These are phyloP conservation scores for Hypotaenidia philippensis DNA, from an alignment of 2,797 vertebrate species.

Conservation along the genomic window DNA sequence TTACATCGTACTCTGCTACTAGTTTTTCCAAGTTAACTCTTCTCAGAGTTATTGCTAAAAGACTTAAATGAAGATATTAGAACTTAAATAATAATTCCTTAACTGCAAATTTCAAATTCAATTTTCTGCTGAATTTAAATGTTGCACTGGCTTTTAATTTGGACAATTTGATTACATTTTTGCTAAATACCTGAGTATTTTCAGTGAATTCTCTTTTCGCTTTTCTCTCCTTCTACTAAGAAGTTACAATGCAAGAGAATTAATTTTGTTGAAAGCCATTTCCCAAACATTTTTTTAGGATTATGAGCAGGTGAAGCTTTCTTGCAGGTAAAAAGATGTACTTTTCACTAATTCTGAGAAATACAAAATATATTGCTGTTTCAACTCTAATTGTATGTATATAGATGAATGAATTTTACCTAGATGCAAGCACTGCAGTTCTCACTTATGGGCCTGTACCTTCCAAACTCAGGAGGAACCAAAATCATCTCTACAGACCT, in stretches of 20 bases:
- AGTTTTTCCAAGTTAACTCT: background rate
- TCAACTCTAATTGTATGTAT: background rate
- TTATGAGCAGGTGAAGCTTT: background rate
- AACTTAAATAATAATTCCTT: background rate
- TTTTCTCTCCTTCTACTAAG: background rate
- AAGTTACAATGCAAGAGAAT: background rate
- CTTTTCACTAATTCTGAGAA: background rate
- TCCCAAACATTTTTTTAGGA: background rate
- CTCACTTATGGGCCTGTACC: background rate
- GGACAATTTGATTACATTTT: background rate
- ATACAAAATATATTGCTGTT: background rate
- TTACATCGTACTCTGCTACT: background rate
- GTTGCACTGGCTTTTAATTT: background rate
- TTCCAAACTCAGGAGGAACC: background rate
- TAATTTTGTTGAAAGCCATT: background rate
- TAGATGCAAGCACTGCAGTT: background rate
- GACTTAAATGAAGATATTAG: background rate
- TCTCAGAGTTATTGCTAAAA: background rate
- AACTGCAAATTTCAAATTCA: background rate
- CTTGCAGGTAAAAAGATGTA: background rate
- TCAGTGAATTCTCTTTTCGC: background rate
- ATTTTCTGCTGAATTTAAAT: background rate
- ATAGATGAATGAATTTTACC: background rate
- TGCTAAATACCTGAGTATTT: background rate
- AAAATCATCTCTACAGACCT: fast-evolving